Base-by-base conservation (phyloP, 2,888 invertebrate genomes). In the Drosophila anomelani region DNA sequence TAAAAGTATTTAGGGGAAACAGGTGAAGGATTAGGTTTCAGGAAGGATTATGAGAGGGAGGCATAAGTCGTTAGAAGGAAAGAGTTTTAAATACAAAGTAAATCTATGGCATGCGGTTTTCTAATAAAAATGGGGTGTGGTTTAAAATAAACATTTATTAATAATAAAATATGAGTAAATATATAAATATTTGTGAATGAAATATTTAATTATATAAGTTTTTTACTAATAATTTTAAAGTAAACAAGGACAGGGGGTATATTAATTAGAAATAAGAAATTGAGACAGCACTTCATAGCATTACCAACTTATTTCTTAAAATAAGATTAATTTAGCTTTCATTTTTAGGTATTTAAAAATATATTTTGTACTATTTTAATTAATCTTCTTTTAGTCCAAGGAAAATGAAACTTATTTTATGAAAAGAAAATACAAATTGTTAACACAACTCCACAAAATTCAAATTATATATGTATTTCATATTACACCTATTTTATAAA, bases 401-500 rank as follows among this genome's bases (percentile, higher is more conserved):
- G 0, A 8, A 20, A 5, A n/a, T 46, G 9, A 4, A 4, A 8
- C 6, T 15, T 6, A 12, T 29, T n/a, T n/a, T 3, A 49, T 17
- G 5, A 7, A 17, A 7, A 13, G 1, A 8, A 7, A 17, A 7
- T 4, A 2, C 0, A 3, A 32, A 6, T 3, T 20, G 3, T 13
- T 0, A 17, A 13, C 2, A 26, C 9, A 26, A 26, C 26, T 26
- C 4, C 4, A 8, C 4, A 20, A 4, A 51, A 9, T 15, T 34
- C 5, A 8, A 8, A 20, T 0, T 5, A n/a, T n/a, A n/a, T 9
- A 15, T 0, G 0, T 2, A 1, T 34, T 51, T 34, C 2, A 1
- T 34, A 34, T 20, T 15, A 20, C 3, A 15, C 9, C 15, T 34
- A 51, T 51, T 20, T 34, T 3, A 15, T 20, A 1, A 9, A 34